Conservation (phyloP, 2,888 invertebrate species). For the Amaurobius ferox region DNA sequence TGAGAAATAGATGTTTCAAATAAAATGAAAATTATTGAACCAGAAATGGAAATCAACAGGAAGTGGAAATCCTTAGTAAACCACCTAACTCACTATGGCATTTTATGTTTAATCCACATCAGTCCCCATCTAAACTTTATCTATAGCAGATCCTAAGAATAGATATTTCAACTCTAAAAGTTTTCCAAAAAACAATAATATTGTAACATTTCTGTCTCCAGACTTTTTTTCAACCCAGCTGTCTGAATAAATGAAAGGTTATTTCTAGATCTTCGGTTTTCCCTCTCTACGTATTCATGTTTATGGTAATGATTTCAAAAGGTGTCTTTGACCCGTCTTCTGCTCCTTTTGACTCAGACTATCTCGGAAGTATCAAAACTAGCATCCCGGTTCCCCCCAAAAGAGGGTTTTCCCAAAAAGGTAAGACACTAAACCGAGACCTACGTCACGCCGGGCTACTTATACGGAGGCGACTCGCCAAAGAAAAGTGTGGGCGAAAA, state of each 20-base stretch:
- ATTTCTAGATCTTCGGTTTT: background rate
- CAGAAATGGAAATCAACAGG: too few species aligned
- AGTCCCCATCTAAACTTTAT: too few species aligned
- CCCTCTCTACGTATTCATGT: background rate
- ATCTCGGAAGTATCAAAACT: background rate
- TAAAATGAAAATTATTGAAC: too few species aligned
- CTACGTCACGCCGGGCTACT: conserved; percentile 28
- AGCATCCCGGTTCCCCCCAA: background rate
- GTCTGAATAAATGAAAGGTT: background rate
- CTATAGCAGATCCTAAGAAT: too few species aligned
- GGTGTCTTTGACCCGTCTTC: background rate
- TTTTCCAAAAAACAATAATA: too few species aligned
- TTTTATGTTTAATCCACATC: too few species aligned
- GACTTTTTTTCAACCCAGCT: too few species aligned
- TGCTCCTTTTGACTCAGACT: background rate
- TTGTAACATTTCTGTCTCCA: too few species aligned
- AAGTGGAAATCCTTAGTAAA: too few species aligned
- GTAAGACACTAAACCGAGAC: background rate
- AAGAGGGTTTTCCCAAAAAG: conserved; percentile 12
- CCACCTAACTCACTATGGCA: too few species aligned
- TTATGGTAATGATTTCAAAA: background rate
- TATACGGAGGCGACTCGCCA: conserved; percentile 28
- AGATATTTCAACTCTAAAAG: too few species aligned
- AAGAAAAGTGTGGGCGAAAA: background rate
- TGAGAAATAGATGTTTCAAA: too few species aligned